These are phyloP conservation scores for Caenorhabditis wallacei DNA, from an alignment of 2,888 invertebrate species.

Conservation along the genomic window DNA sequence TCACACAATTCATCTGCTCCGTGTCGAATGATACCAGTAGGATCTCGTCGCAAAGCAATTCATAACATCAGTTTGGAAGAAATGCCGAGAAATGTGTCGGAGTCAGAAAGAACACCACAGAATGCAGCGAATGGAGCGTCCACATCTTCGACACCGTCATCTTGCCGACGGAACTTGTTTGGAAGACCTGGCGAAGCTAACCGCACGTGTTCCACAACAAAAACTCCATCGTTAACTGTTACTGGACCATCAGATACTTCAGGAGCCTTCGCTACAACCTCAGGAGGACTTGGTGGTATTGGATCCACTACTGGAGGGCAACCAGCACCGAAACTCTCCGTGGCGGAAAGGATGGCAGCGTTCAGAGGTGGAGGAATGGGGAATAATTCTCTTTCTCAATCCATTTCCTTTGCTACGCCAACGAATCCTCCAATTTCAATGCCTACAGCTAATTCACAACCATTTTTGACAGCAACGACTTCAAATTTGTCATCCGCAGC, in stretches of 20 bases:
- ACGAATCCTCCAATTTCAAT: neutral
- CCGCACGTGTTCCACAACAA: conserved; percentile 7
- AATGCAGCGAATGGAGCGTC: neutral
- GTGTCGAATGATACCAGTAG: neutral
- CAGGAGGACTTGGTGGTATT: neutral
- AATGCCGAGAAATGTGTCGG: neutral
- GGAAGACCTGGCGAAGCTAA: conserved; percentile 3
- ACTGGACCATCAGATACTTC: conserved; percentile 17
- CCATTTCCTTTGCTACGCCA: conserved; percentile 1
- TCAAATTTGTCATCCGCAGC: conserved; percentile 12
- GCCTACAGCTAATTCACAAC: neutral
- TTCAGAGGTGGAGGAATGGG: conserved; percentile 30
- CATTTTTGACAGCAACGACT: conserved; percentile 6
- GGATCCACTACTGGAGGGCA: conserved; percentile 1
- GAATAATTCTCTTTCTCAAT: neutral
- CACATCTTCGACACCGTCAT: neutral
- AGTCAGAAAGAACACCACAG: neutral
- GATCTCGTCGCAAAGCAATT: conserved; percentile 8
- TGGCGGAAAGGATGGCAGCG: conserved; percentile 14
- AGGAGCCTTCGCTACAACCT: conserved; percentile 11
- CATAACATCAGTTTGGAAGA: neutral
- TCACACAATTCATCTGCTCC: neutral
- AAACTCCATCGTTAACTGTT: neutral
- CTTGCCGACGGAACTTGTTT: neutral
- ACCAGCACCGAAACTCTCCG: neutral